These are phyloP conservation scores for Galerucella calmariensis DNA, from an alignment of 2,888 invertebrate genomes.

Conservation along the genomic window DNA sequence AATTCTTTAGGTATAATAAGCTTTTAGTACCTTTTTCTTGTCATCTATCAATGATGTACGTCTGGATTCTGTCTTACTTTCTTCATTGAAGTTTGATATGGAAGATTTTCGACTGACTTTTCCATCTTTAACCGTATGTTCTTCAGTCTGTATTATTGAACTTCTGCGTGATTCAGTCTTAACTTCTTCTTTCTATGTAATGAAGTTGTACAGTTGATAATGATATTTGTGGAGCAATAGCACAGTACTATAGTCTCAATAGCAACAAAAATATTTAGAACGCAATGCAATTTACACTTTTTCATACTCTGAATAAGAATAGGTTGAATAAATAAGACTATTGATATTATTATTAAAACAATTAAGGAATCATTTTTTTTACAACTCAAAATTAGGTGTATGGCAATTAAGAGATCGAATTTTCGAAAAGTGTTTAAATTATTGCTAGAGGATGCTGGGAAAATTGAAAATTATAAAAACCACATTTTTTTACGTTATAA, in stretches of 20 bases:
- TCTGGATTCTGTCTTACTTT: slow-evolving; percentile 65
- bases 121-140: slow-evolving; percentile 62
- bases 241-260: background rate
- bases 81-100: slow-evolving; percentile 63
- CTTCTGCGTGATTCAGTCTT: slow-evolving; percentile 62
- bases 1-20: background rate
- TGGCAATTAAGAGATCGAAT: no score
- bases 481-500: slow-evolving; percentile 7
- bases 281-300: background rate
- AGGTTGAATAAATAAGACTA: background rate
- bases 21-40: slow-evolving; percentile 58
- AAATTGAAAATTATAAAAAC: background rate
- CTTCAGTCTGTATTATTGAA: slow-evolving; percentile 61
- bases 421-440: no score
- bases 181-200: slow-evolving; percentile 59
- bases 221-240: background rate
- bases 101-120: slow-evolving; percentile 63
- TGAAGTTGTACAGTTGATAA: slow-evolving; percentile 20
- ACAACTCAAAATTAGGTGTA: no score
- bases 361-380: no score
- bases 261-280: background rate
- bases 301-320: background rate
- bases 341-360: no score
- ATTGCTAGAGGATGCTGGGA: no score
- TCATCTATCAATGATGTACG: slow-evolving; percentile 65